These are phyloP conservation scores for Cydia pomonella DNA, from an alignment of 1,140 invertebrate genomes.

Conservation along the genomic window DNA sequence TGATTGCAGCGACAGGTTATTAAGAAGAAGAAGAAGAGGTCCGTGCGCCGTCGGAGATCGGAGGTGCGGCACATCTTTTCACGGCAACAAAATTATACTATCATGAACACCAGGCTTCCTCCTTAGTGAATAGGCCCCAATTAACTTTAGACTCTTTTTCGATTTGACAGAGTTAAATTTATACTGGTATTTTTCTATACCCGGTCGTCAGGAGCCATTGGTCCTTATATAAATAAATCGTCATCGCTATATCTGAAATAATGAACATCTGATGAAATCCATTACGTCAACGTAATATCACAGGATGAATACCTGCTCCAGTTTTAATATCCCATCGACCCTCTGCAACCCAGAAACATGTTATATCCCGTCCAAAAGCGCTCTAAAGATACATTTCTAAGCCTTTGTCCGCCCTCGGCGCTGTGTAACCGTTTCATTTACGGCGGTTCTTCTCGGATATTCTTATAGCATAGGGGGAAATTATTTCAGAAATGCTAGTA, in stretches of 20 bases:
- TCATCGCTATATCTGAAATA: neutral
- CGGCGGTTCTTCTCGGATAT: neutral
- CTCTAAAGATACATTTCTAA: constrained; percentile 31
- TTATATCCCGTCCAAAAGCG: neutral
- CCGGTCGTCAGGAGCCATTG: too few species aligned
- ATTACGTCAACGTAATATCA: neutral
- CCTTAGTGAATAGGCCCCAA: too few species aligned
- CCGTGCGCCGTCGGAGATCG: too few species aligned
- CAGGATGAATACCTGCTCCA: neutral
- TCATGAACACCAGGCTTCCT: too few species aligned
- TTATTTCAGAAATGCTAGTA: neutral
- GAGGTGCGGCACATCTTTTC: too few species aligned
- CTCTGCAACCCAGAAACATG: neutral
- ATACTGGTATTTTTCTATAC: too few species aligned
- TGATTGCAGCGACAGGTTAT: too few species aligned
- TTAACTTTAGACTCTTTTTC: too few species aligned
- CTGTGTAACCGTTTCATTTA: constrained; percentile 16
- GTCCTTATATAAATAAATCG: too few species aligned
- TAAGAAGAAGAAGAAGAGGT: too few species aligned
- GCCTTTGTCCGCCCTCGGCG: constrained; percentile 11
- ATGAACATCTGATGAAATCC: neutral
- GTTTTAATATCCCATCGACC: neutral
- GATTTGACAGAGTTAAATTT: too few species aligned
- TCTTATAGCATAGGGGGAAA: neutral
- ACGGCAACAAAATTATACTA: too few species aligned